Evolutionary conservation across 2,113 vertebrate species (phyloP).

Genomic region (Terrapene triunguis): DNA sequence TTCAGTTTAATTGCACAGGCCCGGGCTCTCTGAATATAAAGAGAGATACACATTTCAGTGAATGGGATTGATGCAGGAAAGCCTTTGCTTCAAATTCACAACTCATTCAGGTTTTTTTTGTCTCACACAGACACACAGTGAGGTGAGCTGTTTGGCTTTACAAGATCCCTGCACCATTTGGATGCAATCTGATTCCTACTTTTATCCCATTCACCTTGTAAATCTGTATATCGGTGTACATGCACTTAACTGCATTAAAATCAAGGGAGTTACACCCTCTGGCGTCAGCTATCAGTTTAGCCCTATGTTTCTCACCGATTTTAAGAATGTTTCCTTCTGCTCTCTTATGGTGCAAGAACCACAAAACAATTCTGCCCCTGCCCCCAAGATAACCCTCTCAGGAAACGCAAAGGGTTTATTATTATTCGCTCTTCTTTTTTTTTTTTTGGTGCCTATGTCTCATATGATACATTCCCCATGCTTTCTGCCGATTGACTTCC

Average conservation of each 20-base stretch:
- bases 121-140: neutral
- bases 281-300: neutral
- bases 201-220: neutral
- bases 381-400: neutral
- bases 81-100: neutral
- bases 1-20: neutral
- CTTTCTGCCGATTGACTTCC: neutral
- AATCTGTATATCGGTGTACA: fast-evolving
- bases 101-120: neutral
- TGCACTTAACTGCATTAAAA: neutral
- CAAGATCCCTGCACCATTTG: neutral
- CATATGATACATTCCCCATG: neutral
- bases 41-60: neutral
- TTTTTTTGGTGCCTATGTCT: neutral
- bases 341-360: neutral
- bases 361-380: neutral
- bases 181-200: neutral
- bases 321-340: neutral
- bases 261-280: neutral
- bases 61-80: fast-evolving
- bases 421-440: neutral
- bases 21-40: fast-evolving
- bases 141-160: neutral
- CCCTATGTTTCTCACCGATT: neutral
- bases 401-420: fast-evolving